Evolutionary conservation across 2,113 vertebrate genomes (phyloP), one percentile per base, ranked within the genome.

Genomic region (Etia nguti): DNA sequence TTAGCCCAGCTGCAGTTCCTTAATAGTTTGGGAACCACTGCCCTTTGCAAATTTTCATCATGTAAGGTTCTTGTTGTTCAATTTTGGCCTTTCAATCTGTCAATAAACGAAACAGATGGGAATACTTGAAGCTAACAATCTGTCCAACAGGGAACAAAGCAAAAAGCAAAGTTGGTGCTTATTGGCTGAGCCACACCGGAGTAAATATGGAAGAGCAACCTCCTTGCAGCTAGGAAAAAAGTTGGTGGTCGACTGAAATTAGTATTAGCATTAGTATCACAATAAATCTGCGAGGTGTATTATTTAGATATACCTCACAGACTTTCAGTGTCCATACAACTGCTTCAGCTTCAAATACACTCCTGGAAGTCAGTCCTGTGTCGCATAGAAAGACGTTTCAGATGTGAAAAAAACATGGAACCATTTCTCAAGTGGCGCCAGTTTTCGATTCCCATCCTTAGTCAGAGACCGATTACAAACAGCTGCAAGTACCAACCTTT

Each of bases 1-100:
- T 38, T 22, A 68, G 20, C 62, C 0, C 20, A 2, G 10, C 20
- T 68, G 34, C 0, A 22, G 34, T 13, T 65, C 34, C 10, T 0
- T 68, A 20, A 41, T 20, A 68, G 34, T 68, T 68, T 68, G 34
- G 34, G 34, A 68, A 68, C 20, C 62, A 41, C 34, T 68, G 34
- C 1, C 0, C 34, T 68, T 68, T 41, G 62, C 34, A 68, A 38
- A 41, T 0, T 65, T 65, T 65, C 3, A 65, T 38, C 0, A 38
- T 68, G 38, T 68, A 22, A 65, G 12, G 60, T 38, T 38, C 34
- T 38, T 65, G 34, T n/a, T 65, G 34, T n/a, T 65, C 60, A 65
- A 3, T 65, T 22, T 65, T 38, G 6, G 34, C 6, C 4, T 22
- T 38, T 0, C 18, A n/a, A 65, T 34, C 6, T 65, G 34, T 65